These are phyloP conservation scores for Pogonomyrmex californicus DNA, from an alignment of 1,140 invertebrate genomes.

Conservation along the genomic window DNA sequence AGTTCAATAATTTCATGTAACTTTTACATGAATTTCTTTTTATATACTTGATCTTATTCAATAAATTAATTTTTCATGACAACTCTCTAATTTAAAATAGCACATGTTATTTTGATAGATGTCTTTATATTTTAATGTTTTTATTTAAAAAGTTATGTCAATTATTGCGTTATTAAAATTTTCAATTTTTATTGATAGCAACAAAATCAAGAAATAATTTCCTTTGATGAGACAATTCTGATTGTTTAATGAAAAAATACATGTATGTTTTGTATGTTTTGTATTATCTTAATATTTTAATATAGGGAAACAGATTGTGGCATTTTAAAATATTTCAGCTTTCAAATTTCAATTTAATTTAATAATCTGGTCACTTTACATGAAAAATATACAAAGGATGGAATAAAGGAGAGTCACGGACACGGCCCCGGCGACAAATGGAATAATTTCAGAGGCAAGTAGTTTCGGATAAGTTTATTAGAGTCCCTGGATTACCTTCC, in stretches of 20 bases:
- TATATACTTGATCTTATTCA: too few species aligned
- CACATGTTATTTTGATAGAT: too few species aligned
- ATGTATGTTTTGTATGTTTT: too few species aligned
- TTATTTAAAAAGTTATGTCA: too few species aligned
- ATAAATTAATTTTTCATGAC: too few species aligned
- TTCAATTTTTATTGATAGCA: not conserved
- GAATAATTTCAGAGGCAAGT: constrained; percentile 53
- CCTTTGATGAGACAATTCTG: not conserved
- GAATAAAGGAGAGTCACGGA: constrained; percentile 24
- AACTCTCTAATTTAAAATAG: too few species aligned
- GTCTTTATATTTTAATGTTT: too few species aligned
- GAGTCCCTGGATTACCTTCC: constrained; percentile 74
- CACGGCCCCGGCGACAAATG: constrained; percentile 22
- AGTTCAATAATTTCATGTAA: too few species aligned
- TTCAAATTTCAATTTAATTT: constrained; percentile 35
- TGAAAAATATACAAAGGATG: constrained; percentile 49
- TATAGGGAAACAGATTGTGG: not conserved
- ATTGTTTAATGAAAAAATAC: not conserved
- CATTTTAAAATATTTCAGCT: constrained; percentile 17
- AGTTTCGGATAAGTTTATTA: constrained; percentile 75
- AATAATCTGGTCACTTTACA: constrained; percentile 35
- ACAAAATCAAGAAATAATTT: not conserved
- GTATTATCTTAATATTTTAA: not conserved
- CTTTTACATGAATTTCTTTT: too few species aligned
- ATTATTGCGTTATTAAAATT: not conserved